Percentiles rank a stretch among this genome's conserved stretches.
Evolutionary conservation across 1,140 invertebrate species (phyloP).

Genomic region (Pygmarrhopalites habei): DNA sequence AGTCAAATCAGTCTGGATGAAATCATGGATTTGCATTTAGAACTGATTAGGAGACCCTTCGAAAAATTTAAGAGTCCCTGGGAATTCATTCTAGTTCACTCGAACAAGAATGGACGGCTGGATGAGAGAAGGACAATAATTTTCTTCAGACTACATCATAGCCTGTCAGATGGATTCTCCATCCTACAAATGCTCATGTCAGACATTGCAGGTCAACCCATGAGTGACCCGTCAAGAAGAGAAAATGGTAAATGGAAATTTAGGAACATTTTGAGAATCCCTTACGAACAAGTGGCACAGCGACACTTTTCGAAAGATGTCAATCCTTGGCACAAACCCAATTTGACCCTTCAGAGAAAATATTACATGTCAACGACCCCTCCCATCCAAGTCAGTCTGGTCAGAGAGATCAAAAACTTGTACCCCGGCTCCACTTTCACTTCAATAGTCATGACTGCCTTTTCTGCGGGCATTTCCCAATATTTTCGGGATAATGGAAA

Average conservation of each 20-base stretch:
- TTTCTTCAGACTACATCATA: not conserved
- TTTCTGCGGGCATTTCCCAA: not conserved
- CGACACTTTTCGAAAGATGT: not conserved
- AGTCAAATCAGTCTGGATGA: not conserved
- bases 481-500: not conserved
- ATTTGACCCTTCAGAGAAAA: not conserved
- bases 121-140: not conserved
- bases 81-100: not conserved
- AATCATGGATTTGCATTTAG: too few species aligned
- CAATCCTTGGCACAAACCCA: not conserved
- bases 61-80: not conserved
- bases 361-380: not conserved
- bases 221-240: not conserved
- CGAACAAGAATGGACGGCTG: too few species aligned
- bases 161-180: not conserved
- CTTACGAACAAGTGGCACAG: not conserved
- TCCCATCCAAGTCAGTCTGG: not conserved
- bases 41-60: not conserved
- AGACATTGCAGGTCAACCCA: not conserved
- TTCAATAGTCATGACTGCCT: not conserved
- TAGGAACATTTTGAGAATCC: too few species aligned
- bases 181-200: conserved; percentile 1
- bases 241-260: not conserved
- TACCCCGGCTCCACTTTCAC: not conserved
- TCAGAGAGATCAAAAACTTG: not conserved